Evolutionary conservation across 1,140 invertebrate species (phyloP).

Genomic region (Scylla paramamosain): DNA sequence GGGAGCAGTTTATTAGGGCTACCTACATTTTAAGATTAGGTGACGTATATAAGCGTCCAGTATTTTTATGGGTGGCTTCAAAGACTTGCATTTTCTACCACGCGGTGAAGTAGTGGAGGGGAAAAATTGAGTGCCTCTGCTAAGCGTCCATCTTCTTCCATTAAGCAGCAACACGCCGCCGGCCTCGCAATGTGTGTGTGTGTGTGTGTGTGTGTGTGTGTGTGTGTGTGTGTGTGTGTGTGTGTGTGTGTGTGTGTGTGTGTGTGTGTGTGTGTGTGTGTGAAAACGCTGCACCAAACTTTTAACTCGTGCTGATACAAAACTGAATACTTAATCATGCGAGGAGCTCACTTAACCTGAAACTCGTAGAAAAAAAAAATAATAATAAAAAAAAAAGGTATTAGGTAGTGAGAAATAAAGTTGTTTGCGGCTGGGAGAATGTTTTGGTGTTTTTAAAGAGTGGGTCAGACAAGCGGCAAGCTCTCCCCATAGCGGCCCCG

Average conservation of each 20-base stretch:
- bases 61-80: too few relatives aligned
- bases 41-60: too few relatives aligned
- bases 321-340: conserved; percentile 15
- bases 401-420: background rate
- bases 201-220: background rate
- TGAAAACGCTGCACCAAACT: background rate
- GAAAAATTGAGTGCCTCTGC: too few relatives aligned
- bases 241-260: conserved; percentile 41
- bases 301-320: background rate
- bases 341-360: background rate
- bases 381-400: background rate
- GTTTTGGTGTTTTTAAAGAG: background rate
- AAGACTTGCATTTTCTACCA: too few relatives aligned
- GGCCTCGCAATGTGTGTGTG: background rate
- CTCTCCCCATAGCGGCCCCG: too few relatives aligned
- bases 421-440: background rate
- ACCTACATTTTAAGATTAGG: too few relatives aligned
- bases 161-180: background rate
- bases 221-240: conserved; percentile 37
- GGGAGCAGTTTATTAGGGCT: too few relatives aligned
- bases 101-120: too few relatives aligned
- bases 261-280: conserved; percentile 38
- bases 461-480: background rate
- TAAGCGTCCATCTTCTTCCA: too few relatives aligned
- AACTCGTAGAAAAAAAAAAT: background rate